A percentile compares a stretch with the other conserved stretches of the same genome.
phyloP scores from a whole-genome alignment of 1,140 invertebrate genomes.

The Cotesia chilonis region DNA sequence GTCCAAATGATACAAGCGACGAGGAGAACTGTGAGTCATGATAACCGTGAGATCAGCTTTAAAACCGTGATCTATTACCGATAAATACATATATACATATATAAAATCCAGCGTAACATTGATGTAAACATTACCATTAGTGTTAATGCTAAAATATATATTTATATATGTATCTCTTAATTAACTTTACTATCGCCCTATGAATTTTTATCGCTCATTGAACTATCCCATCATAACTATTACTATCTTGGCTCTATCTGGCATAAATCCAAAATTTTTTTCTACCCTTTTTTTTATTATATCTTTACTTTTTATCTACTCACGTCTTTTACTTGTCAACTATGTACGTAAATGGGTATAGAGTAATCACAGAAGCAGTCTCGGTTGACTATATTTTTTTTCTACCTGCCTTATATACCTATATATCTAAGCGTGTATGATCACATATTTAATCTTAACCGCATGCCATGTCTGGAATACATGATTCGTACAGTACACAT shows the following conservation, averaged over 20 bases:
- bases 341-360: neutral
- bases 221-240: slow-evolving; percentile 15
- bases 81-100: slow-evolving; percentile 13
- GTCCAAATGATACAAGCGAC: slow-evolving; percentile 79
- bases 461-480: slow-evolving; percentile 48
- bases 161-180: slow-evolving; percentile 9
- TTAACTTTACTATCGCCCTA: slow-evolving; percentile 23
- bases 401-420: too few relatives aligned
- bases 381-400: neutral
- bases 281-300: neutral
- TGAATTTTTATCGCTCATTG: slow-evolving; percentile 5
- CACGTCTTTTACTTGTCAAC: slow-evolving; percentile 2
- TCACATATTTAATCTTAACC: slow-evolving; percentile 23
- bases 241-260: slow-evolving; percentile 1
- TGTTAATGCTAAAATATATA: neutral
- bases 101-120: neutral
- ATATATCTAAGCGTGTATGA: too few relatives aligned
- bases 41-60: slow-evolving; percentile 63
- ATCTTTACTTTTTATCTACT: slow-evolving; percentile 4
- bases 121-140: too few relatives aligned
- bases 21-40: slow-evolving; percentile 82
- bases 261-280: slow-evolving; percentile 16
- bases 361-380: neutral
- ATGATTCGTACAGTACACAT: slow-evolving; percentile 46
- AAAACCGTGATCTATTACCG: slow-evolving; percentile 15